Evolutionary conservation across 1,140 invertebrate species (phyloP), one percentile per base, ranked within the genome.

Genomic region (Microplitis demolitor): DNA sequence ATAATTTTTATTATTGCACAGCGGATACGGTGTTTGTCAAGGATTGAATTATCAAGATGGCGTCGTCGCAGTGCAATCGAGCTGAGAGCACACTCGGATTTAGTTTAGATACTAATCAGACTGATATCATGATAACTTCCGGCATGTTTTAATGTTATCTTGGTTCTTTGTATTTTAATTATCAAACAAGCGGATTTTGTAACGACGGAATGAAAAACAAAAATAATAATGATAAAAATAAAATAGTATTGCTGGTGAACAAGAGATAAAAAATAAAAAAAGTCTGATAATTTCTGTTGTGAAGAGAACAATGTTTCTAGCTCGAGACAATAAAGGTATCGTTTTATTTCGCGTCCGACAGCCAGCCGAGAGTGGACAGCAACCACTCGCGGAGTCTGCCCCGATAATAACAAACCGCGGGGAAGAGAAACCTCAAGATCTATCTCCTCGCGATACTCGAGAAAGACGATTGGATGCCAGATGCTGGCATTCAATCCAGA

Each of bases 391-490:
- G 24, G 24, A 24, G 24, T 24, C 24, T 24, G 24, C 24, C 24
- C 24, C 24, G 24, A 24, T 24, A 24, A 24, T 24, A 24, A 24
- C 24, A 24, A 24, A 24, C 24, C 24, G 24, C 24, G 5, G 39
- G 39, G 39, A 74, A 53, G 62, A 16, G 72, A 66, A 74, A 66
- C 72, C 68, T 74, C 62, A 66, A 60, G 58, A 74, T 70, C 61
- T 68, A 69, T 56, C 24, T 24, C 24, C 24, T 69, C 66, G 60
- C 66, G 66, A 66, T 69, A 73, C 69, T 74, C n/a, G 68, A 53
- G 72, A 53, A 58, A 74, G 68, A 62, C 70, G 72, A 74, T 74
- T 74, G 72, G 72, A 74, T 70, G 72, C 53, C 72, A 74, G 72
- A 70, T 74, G 62, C 62, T 70, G 70, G 70, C 70, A 34, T n/a